Conservation (phyloP, 2,797 vertebrate species). For the Mormyrops boulengeri region DNA sequence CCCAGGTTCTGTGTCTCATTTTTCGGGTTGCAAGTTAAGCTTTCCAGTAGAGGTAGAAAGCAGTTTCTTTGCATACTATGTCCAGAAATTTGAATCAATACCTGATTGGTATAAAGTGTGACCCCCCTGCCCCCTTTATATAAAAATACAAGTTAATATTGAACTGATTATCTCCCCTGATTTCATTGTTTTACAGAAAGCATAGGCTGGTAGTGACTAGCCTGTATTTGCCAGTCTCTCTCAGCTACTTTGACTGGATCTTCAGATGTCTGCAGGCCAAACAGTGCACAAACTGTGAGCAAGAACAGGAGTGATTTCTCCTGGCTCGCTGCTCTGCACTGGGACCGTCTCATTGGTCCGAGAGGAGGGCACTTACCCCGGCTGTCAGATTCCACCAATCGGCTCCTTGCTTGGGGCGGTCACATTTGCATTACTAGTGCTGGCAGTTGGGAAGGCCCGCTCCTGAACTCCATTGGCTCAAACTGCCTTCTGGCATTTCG, state of each 20-base stretch:
- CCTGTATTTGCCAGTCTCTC: not conserved
- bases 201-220: not conserved
- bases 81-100: not conserved
- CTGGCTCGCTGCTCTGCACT: not conserved
- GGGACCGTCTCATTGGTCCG: not conserved
- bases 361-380: not conserved
- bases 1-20: not conserved
- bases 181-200: not conserved
- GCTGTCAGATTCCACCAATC: slow-evolving; percentile 1
- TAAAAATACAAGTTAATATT: not conserved
- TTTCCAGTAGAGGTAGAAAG: not conserved
- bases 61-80: not conserved
- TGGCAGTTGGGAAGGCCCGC: not conserved
- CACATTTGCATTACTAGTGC: not conserved
- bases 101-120: not conserved
- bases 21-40: not conserved
- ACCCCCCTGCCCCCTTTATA: not conserved
- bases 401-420: not conserved
- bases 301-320: not conserved
- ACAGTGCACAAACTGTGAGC: not conserved
- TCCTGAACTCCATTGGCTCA: not conserved
- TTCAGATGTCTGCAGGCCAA: not conserved
- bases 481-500: not conserved
- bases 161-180: not conserved
- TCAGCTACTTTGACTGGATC: not conserved